Conservation (phyloP, 2,888 invertebrate species). For the Protonemura montana region DNA sequence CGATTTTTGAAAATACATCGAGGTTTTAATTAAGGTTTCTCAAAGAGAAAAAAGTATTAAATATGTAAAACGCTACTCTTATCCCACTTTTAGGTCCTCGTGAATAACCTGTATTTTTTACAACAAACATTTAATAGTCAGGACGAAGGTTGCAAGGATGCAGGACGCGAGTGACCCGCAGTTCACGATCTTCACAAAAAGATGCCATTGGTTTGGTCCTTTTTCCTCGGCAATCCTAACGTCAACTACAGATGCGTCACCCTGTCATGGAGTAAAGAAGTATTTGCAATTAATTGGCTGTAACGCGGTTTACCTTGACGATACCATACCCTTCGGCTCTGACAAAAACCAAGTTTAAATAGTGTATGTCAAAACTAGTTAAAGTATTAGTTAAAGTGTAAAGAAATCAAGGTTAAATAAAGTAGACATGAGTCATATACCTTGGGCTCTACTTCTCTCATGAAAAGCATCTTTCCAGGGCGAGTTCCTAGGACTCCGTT, state of each 20-base stretch:
- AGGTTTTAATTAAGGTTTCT: too few species aligned
- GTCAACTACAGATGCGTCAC: neutral
- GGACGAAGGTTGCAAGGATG: neutral
- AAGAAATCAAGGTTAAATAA: too few species aligned
- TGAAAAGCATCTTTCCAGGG: conserved; percentile 33
- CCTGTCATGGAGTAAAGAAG: neutral
- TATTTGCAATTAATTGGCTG: neutral
- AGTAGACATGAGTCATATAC: too few species aligned
- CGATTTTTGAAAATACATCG: too few species aligned
- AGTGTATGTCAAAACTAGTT: too few species aligned
- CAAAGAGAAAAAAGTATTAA: too few species aligned
- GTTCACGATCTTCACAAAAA: conserved; percentile 23
- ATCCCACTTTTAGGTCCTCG: too few species aligned
- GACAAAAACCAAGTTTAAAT: too few species aligned
- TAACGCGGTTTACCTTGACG: neutral
- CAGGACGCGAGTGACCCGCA: neutral
- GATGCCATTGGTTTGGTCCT: conserved; percentile 15
- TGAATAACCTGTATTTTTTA: too few species aligned
- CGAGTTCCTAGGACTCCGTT: neutral
- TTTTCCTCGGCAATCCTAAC: neutral
- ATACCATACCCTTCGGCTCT: too few species aligned
- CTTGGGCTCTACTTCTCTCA: neutral
- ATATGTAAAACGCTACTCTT: too few species aligned
- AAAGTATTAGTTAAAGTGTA: too few species aligned
- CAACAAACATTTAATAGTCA: neutral